Base-by-base conservation (phyloP, 2,797 vertebrate genomes). In the Crocidura indochinensis region DNA sequence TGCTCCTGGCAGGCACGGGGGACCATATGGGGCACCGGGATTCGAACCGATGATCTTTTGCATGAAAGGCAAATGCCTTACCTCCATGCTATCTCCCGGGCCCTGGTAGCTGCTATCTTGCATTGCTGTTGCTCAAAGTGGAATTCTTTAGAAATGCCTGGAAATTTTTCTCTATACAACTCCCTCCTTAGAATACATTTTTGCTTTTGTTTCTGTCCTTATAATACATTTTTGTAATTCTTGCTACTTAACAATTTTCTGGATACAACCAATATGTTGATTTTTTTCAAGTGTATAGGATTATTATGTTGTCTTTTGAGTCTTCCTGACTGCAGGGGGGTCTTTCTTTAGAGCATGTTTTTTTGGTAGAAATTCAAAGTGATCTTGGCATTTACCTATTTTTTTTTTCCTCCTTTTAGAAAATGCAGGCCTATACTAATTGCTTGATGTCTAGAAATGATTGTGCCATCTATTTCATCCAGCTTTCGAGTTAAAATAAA, bases 401-500 rank as follows among this genome's bases (percentile, higher is more conserved):
- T 90, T 78, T 27, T 90, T 94, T 89, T 76, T 77, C 24, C 19
- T 77, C 24, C 19, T 91, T 29, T 79, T 11, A 69, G 69, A 17
- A 46, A 91, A 69, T 19, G 26, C 44, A 73, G 22, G 68, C 51
- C 60, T 85, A 46, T 0, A 26, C 46, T 72, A 82, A 87, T 80
- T 88, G 38, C 38, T 38, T 38, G 75, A 1, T 29, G 29, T 81
- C 75, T 90, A 38, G 19, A 88, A 80, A 94, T 29, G 38, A 11
- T 81, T 64, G 4, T 82, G 4, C 77, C 64, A 44, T 56, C 12
- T 86, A 29, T 90, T 81, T 88, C 92, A 19, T 72, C 12, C 88
- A 80, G 79, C 69, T 91, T 87, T 90, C 53, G 2, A 62, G 49
- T 80, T 91, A 89, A n/a, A 26, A 8, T 84, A 82, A 71, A 77